Evolutionary conservation across 2,797 vertebrate species (phyloP).

Genomic region (Enteromius paludinosus): DNA sequence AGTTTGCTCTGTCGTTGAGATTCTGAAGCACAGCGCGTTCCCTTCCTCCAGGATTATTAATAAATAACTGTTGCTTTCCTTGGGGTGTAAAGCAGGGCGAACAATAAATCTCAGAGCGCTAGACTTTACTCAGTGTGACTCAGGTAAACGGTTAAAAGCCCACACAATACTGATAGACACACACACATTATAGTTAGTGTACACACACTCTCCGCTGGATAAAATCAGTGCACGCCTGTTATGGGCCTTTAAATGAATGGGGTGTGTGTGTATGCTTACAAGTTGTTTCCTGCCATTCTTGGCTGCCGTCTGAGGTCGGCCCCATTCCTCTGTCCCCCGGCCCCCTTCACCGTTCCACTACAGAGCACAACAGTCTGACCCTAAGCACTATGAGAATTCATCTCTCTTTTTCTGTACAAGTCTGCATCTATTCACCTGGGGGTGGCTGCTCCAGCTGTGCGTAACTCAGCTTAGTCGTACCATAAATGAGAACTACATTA

Average conservation of each 20-base stretch:
- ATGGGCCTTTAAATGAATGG: constrained; percentile 36
- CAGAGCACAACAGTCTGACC: constrained; percentile 15
- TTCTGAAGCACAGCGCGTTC: constrained; percentile 8
- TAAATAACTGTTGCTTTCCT: constrained; percentile 53
- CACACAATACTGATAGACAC: constrained; percentile 12
- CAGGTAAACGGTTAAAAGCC: constrained; percentile 1
- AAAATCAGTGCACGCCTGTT: constrained; percentile 27
- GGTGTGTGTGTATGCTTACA: constrained; percentile 36
- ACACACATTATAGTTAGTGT: not conserved
- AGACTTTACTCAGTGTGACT: constrained; percentile 49
- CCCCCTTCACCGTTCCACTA: constrained; percentile 23
- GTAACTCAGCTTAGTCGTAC: not conserved
- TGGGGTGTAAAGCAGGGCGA: constrained; percentile 27
- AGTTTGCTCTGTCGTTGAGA: constrained; percentile 17
- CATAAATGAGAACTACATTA: not conserved
- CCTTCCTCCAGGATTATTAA: constrained; percentile 44
- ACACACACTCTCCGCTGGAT: constrained; percentile 27
- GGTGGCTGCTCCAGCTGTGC: not conserved
- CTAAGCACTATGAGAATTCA: constrained; percentile 22
- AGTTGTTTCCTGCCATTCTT: constrained; percentile 51
- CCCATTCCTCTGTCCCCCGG: constrained; percentile 37
- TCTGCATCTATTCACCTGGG: constrained; percentile 1
- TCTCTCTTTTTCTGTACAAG: not conserved
- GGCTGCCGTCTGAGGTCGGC: constrained; percentile 31
- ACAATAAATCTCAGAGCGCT: constrained; percentile 44